Evolutionary conservation across 1,140 invertebrate species (phyloP).

Genomic region (Cotesia chilonis): DNA sequence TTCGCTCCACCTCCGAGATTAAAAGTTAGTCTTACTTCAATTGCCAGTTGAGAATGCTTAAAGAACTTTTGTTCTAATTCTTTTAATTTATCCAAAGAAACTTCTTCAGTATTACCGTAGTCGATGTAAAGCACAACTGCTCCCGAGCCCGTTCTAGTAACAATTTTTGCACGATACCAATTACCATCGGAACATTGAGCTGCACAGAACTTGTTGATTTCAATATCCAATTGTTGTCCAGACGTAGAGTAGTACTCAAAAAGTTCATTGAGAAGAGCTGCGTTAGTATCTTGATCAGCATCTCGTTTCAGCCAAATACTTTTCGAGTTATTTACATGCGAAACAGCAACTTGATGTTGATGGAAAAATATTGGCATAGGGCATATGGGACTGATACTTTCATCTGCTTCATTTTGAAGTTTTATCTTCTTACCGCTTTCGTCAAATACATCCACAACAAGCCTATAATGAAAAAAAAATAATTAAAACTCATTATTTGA

Average conservation of each 20-base stretch:
- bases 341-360: slow-evolving; percentile 64
- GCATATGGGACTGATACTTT: slow-evolving; percentile 67
- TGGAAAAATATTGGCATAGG: slow-evolving; percentile 68
- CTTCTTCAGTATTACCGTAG: slow-evolving; percentile 65
- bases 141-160: slow-evolving; percentile 31
- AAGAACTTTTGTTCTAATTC: slow-evolving; percentile 68
- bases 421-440: slow-evolving; percentile 68
- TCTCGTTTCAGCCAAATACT: slow-evolving; percentile 71
- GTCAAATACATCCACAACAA: slow-evolving; percentile 70
- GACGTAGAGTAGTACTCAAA: slow-evolving; percentile 69
- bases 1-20: slow-evolving; percentile 52
- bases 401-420: slow-evolving; percentile 63
- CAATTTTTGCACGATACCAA: slow-evolving; percentile 63
- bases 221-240: slow-evolving; percentile 49
- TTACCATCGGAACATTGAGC: slow-evolving; percentile 70
- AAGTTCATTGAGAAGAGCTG: slow-evolving; percentile 65
- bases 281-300: slow-evolving; percentile 58
- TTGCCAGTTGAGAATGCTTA: slow-evolving; percentile 64
- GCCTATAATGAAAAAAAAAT: slow-evolving; percentile 58
- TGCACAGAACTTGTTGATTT: slow-evolving; percentile 68
- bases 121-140: slow-evolving; percentile 64
- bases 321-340: slow-evolving; percentile 63
- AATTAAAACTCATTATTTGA: neutral
- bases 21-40: slow-evolving; percentile 61
- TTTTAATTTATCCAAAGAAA: slow-evolving; percentile 45